Evolutionary conservation across 2,113 vertebrate genomes (phyloP).

Genomic region (Gracilinanus agilis): DNA sequence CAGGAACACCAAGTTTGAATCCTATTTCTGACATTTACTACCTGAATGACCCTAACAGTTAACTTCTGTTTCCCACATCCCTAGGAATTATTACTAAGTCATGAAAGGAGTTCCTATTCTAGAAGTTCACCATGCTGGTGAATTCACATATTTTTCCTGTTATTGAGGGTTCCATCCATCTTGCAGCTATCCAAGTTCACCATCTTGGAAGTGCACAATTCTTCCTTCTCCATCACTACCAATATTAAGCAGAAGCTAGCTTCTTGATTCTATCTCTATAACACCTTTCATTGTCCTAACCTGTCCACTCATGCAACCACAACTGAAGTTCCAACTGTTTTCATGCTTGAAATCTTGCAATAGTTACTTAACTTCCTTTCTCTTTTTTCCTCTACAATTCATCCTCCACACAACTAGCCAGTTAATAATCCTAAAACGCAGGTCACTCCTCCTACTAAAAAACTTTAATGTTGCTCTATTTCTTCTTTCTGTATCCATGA

Average conservation of each 20-base stretch:
- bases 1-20: neutral
- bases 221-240: neutral
- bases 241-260: neutral
- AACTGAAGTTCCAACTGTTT: neutral
- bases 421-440: neutral
- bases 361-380: neutral
- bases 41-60: neutral
- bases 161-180: neutral
- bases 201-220: neutral
- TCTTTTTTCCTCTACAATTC: neutral
- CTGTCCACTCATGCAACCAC: neutral
- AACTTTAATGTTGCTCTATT: neutral
- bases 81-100: neutral
- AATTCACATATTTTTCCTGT: neutral
- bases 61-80: neutral
- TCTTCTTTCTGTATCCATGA: neutral
- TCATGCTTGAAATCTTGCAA: neutral
- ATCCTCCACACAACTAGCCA: neutral
- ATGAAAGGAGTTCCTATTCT: neutral
- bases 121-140: neutral
- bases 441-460: neutral
- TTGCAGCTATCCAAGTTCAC: neutral
- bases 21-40: neutral
- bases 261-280: neutral
- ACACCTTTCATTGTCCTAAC: neutral